Conservation (phyloP, 1,140 invertebrate genomes). For the Chrysomallon squamiferum region DNA sequence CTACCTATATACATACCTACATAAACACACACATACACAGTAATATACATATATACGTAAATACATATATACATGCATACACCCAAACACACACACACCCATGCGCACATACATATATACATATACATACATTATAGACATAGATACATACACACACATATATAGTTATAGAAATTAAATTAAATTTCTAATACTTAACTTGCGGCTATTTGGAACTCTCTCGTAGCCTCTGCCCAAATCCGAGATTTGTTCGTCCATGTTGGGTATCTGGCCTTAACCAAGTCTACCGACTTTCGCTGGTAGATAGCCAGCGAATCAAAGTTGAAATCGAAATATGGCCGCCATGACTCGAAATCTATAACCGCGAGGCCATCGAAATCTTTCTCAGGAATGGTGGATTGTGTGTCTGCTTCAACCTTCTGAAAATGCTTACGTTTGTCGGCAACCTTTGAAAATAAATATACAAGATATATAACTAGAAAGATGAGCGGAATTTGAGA, state of each 20-base stretch:
- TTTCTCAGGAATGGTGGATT: slow-evolving; percentile 18
- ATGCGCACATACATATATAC: too few relatives aligned
- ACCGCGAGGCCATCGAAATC: slow-evolving; percentile 72
- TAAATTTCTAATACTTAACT: slow-evolving; percentile 41
- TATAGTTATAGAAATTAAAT: too few relatives aligned
- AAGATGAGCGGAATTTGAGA: neutral
- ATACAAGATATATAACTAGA: neutral
- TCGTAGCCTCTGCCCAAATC: slow-evolving; percentile 25
- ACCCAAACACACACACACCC: too few relatives aligned
- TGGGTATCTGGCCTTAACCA: slow-evolving; percentile 38
- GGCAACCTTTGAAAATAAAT: slow-evolving; percentile 19
- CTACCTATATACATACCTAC: too few relatives aligned
- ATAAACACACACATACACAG: too few relatives aligned
- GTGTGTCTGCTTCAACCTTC: slow-evolving; percentile 15
- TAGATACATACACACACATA: too few relatives aligned
- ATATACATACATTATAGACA: too few relatives aligned
- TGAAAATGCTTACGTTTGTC: slow-evolving; percentile 58
- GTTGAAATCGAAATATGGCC: slow-evolving; percentile 78
- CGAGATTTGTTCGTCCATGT: slow-evolving; percentile 17
- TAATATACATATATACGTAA: too few relatives aligned
- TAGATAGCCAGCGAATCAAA: slow-evolving; percentile 65
- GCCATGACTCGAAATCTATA: slow-evolving; percentile 85
- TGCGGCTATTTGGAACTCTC: slow-evolving; percentile 41
- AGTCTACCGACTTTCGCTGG: slow-evolving; percentile 27
- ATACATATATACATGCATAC: too few relatives aligned